These are phyloP conservation scores for Oxystoma pomonae DNA, from an alignment of 2,888 invertebrate species.

Conservation along the genomic window DNA sequence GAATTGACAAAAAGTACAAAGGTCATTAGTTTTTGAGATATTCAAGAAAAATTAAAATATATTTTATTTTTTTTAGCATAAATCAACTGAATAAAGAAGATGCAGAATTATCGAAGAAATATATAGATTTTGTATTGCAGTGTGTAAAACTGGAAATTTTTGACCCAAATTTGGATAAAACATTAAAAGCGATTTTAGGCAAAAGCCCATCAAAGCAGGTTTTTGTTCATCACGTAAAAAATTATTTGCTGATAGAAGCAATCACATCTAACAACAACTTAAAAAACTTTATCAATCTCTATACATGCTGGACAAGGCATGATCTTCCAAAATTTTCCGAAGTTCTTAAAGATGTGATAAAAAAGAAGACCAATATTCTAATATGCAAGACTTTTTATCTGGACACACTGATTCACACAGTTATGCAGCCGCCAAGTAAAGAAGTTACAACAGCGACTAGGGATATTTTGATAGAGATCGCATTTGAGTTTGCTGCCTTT, in stretches of 20 bases:
- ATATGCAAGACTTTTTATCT: constrained; percentile 23
- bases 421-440: constrained; percentile 23
- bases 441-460: constrained; percentile 15
- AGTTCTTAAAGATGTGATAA: constrained; percentile 23
- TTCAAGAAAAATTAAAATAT: too few species aligned
- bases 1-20: too few species aligned
- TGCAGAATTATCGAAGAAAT: background rate
- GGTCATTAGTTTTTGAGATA: too few species aligned
- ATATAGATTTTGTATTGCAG: background rate
- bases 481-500: constrained; percentile 23
- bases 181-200: background rate
- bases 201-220: constrained; percentile 13
- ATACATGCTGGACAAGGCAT: background rate
- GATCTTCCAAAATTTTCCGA: constrained; percentile 22
- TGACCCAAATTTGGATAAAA: background rate
- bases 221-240: constrained; percentile 18
- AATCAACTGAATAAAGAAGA: background rate
- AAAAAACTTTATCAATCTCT: background rate
- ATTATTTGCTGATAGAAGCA: constrained; percentile 16
- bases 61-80: background rate
- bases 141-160: background rate
- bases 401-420: constrained; percentile 24
- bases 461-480: constrained; percentile 25
- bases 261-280: constrained; percentile 21
- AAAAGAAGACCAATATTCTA: constrained; percentile 17